These are phyloP conservation scores for Atrina japonica DNA, from an alignment of 2,888 invertebrate genomes.

Conservation along the genomic window DNA sequence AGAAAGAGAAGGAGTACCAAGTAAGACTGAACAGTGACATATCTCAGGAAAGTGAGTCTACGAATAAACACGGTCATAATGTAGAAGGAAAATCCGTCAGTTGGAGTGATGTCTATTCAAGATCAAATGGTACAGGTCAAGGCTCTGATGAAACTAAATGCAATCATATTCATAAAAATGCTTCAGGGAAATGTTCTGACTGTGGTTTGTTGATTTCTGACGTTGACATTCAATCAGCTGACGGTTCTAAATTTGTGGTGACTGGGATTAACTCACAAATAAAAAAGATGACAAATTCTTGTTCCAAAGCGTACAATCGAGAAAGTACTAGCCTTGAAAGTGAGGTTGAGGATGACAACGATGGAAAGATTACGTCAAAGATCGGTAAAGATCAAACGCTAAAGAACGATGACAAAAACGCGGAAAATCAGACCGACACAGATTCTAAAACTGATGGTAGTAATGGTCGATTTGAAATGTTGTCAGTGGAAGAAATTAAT, in stretches of 20 bases:
- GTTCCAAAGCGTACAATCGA: not conserved
- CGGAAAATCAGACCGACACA: not conserved
- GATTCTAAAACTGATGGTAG: not conserved
- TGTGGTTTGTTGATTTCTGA: too few relatives aligned
- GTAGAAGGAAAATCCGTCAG: conserved; percentile 39
- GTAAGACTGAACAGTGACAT: too few relatives aligned
- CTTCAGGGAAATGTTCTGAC: too few relatives aligned
- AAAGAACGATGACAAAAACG: not conserved
- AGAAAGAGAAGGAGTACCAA: too few relatives aligned
- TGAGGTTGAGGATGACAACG: conserved; percentile 14
- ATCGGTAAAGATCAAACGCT: not conserved
- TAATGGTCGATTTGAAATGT: conserved; percentile 13
- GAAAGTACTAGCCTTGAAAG: conserved; percentile 2
- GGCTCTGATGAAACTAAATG: conserved; percentile 7
- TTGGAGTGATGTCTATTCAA: conserved; percentile 31
- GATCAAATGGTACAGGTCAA: not conserved
- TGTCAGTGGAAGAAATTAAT: not conserved
- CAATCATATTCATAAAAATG: not conserved
- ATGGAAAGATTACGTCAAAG: not conserved
- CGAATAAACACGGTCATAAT: too few relatives aligned
- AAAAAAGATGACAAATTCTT: too few relatives aligned
- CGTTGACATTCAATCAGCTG: too few relatives aligned
- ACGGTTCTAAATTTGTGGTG: too few relatives aligned
- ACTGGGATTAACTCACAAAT: too few relatives aligned
- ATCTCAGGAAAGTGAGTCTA: too few relatives aligned